Percentiles rank a stretch among this genome's conserved stretches.
These are phyloP conservation scores for Neoseiulus cucumeris DNA, from an alignment of 1,140 invertebrate species.

Conservation along the genomic window DNA sequence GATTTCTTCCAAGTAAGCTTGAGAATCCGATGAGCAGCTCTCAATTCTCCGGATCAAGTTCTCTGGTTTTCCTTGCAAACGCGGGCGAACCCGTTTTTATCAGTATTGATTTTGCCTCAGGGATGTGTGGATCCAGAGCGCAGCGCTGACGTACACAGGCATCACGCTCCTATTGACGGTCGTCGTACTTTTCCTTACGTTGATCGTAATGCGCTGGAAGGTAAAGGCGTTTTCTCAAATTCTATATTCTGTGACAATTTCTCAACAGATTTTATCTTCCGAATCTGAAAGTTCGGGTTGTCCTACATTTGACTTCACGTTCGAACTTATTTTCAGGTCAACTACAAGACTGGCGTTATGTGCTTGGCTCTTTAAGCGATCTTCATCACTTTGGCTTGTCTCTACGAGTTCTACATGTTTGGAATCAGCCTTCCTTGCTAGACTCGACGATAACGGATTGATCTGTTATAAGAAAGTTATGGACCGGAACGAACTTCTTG, in stretches of 20 bases:
- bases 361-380: constrained; percentile 53
- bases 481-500: no score
- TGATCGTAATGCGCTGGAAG: constrained; percentile 18
- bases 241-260: constrained; percentile 12
- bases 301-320: no score
- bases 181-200: constrained; percentile 17
- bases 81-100: constrained; percentile 18
- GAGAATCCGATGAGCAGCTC: constrained; percentile 29
- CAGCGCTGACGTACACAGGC: constrained; percentile 20
- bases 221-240: neutral
- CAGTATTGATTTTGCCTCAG: constrained; percentile 20
- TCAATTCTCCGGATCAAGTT: no score
- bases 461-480: neutral
- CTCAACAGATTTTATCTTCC: constrained; percentile 25
- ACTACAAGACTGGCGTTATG: constrained; percentile 42
- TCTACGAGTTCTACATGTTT: constrained; percentile 69
- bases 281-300: neutral
- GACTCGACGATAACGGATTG: neutral
- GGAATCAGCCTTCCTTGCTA: constrained; percentile 29
- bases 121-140: constrained; percentile 16
- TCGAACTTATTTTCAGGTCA: constrained; percentile 21
- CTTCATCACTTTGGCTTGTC: constrained; percentile 51
- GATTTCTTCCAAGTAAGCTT: constrained; percentile 29
- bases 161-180: constrained; percentile 18
- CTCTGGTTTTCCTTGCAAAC: no score